Evolutionary conservation across 2,113 vertebrate genomes (phyloP).

Genomic region (Cisticola juncidis): DNA sequence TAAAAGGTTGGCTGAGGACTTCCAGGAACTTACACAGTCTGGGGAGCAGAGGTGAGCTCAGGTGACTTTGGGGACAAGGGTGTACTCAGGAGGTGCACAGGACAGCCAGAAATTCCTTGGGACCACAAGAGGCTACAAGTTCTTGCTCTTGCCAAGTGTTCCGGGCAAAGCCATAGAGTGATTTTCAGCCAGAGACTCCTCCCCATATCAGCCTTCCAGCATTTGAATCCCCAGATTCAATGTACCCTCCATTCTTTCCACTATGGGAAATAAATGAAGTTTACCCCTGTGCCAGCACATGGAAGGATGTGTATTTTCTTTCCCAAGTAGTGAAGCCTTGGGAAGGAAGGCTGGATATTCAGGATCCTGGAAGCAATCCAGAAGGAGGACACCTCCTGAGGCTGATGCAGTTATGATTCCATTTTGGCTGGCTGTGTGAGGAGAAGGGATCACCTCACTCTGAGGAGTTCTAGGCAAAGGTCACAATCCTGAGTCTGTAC

Average conservation of each 20-base stretch:
- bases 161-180: neutral
- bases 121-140: accelerated
- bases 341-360: neutral
- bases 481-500: neutral
- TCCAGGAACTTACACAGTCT: neutral
- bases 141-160: neutral
- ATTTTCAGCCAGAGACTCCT: neutral
- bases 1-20: neutral
- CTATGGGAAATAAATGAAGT: neutral
- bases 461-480: neutral
- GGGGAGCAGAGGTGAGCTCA: neutral
- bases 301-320: neutral
- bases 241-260: neutral
- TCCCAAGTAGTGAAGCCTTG: neutral
- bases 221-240: neutral
- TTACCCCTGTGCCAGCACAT: neutral
- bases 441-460: neutral
- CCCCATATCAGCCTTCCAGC: neutral
- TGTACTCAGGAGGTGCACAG: neutral
- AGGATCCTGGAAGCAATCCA: neutral
- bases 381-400: neutral
- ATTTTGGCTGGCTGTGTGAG: neutral
- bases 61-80: neutral
- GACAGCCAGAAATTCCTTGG: neutral
- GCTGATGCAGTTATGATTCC: neutral